A percentile compares a stretch with the other conserved stretches of the same genome.
phyloP scores from a whole-genome alignment of 2,888 invertebrate genomes.

The Amiota communis region DNA sequence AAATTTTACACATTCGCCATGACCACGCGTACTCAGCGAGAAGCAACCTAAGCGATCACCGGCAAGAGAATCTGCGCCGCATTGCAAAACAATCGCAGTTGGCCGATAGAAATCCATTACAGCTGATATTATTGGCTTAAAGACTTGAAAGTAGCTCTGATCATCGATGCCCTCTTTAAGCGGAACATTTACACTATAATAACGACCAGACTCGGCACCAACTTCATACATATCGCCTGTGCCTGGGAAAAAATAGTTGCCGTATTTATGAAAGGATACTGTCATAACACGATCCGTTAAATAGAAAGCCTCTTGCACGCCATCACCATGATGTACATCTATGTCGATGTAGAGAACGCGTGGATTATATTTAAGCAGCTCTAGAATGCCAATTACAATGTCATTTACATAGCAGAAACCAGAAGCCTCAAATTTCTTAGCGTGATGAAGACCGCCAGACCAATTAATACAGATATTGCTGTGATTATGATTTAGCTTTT shows the following conservation, averaged over 20 bases:
- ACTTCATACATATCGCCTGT: slow-evolving; percentile 99
- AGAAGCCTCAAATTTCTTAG: slow-evolving; percentile 99
- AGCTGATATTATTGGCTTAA: slow-evolving; percentile 92
- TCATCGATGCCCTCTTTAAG: slow-evolving; percentile 98
- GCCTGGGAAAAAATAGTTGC: slow-evolving; percentile 97
- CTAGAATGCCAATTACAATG: slow-evolving; percentile 97
- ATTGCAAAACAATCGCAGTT: slow-evolving; percentile 96
- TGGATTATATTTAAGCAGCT: slow-evolving; percentile 93
- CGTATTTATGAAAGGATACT: slow-evolving; percentile 98
- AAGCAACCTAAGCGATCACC: slow-evolving; percentile 97
- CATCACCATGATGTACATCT: slow-evolving; percentile 96
- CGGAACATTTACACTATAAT: slow-evolving; percentile 98
- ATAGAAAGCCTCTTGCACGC: slow-evolving; percentile 98
- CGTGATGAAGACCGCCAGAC: slow-evolving; percentile 99
- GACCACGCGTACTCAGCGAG: slow-evolving; percentile 93
- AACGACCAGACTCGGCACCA: slow-evolving; percentile 95
- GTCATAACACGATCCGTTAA: slow-evolving; percentile 99
- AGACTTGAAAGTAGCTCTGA: slow-evolving; percentile 90
- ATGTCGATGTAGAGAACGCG: slow-evolving; percentile 98
- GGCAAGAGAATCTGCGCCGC: slow-evolving; percentile 98
- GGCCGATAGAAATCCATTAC: slow-evolving; percentile 98
- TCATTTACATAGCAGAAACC: slow-evolving; percentile 99
- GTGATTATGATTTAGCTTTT: slow-evolving; percentile 93
- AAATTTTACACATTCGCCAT: slow-evolving; percentile 98
- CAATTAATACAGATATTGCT: slow-evolving; percentile 99